A percentile compares a stretch with the other conserved stretches of the same genome.
phyloP scores from a whole-genome alignment of 2,797 vertebrate genomes.

The Micrastur ruficollis region DNA sequence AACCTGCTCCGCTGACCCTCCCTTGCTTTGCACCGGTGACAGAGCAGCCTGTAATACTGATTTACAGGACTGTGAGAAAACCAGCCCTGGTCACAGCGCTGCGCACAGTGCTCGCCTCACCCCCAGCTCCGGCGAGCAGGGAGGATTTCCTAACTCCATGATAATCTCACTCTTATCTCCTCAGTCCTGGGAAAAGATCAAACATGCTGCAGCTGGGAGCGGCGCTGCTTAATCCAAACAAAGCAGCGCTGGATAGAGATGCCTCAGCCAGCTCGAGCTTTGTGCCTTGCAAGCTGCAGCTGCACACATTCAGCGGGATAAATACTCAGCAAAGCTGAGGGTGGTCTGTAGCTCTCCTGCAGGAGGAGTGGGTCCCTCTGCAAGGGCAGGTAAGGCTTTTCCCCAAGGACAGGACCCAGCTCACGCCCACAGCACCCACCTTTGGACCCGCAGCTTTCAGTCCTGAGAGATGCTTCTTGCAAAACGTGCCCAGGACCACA shows the following conservation, averaged over 20 bases:
- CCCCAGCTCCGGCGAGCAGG: neutral
- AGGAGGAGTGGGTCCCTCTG: neutral
- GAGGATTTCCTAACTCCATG: neutral
- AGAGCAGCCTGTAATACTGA: neutral
- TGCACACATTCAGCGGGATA: neutral
- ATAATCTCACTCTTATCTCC: neutral
- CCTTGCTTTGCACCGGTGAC: neutral
- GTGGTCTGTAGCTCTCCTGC: neutral
- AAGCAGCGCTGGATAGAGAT: neutral
- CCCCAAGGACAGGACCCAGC: neutral
- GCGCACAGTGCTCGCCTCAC: accelerated
- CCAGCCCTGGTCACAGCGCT: neutral
- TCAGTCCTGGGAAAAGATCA: neutral
- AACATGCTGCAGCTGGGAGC: neutral
- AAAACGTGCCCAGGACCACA: neutral
- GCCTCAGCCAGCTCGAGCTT: neutral
- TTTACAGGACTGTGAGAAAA: neutral
- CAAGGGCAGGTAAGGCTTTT: neutral
- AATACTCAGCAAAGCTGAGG: neutral
- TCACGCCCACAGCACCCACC: neutral
- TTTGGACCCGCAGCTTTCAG: neutral
- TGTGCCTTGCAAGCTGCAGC: neutral
- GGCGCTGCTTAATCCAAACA: neutral
- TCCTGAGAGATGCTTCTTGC: neutral
- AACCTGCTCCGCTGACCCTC: neutral